Percentiles rank a stretch among this genome's conserved stretches.
Evolutionary conservation across 2,797 vertebrate species (phyloP).

Genomic region (Chromis chromis): DNA sequence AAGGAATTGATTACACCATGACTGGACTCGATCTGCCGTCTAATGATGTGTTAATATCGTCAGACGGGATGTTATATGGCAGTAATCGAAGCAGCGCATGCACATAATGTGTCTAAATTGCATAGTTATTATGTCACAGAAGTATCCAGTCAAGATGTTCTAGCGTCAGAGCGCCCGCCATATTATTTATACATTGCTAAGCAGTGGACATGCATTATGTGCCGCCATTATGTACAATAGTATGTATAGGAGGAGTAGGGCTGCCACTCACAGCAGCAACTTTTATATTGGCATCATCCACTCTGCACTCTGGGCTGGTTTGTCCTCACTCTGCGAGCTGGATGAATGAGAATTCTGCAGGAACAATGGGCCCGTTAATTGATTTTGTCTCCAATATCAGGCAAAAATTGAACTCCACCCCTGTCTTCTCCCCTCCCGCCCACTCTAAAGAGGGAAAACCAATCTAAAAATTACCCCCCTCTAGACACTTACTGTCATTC

Average conservation of each 20-base stretch:
- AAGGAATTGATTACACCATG: conserved; percentile 8
- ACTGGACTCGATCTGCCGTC: not conserved
- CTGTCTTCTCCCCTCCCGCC: conserved; percentile 39
- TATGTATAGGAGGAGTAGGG: not conserved
- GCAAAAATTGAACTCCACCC: conserved; percentile 49
- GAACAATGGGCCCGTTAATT: conserved; percentile 71
- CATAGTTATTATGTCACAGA: conserved; percentile 3
- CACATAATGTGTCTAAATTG: conserved; percentile 17
- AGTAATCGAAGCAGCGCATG: not conserved
- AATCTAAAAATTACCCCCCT: conserved; percentile 68
- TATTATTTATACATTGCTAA: conserved; percentile 23
- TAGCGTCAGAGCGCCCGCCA: not conserved
- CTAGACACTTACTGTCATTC: conserved; percentile 73
- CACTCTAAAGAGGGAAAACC: conserved; percentile 56
- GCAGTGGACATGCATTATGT: conserved; percentile 11
- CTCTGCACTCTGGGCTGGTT: conserved; percentile 5
- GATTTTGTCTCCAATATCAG: conserved; percentile 72
- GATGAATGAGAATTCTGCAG: conserved; percentile 42
- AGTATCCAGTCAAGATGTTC: not conserved
- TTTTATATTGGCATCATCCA: conserved; percentile 18
- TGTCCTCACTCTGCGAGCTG: conserved; percentile 24
- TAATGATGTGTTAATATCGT: conserved; percentile 24
- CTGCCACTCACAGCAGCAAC: conserved; percentile 20
- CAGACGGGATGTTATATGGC: conserved; percentile 3
- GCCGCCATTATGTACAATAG: not conserved